These are phyloP conservation scores for Tursiops truncatus DNA, from an alignment of 2,113 vertebrate genomes.

Conservation along the genomic window DNA sequence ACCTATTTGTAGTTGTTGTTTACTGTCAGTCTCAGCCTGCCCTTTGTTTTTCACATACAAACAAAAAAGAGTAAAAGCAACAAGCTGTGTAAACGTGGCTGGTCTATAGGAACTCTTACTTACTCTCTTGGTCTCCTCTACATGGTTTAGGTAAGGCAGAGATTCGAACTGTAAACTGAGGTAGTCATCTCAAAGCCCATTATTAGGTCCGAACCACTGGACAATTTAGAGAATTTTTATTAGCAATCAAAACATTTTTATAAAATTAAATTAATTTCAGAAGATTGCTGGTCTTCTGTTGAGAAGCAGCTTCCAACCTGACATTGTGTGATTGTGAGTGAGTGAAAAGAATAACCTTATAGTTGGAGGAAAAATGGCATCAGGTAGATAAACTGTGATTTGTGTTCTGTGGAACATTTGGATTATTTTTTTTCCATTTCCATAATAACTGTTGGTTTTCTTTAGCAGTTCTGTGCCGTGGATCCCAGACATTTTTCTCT, in stretches of 20 bases:
- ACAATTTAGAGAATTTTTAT: conserved; percentile 26
- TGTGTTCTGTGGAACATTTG: neutral
- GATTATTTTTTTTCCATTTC: neutral
- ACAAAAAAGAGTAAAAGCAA: neutral
- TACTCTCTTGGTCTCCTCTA: neutral
- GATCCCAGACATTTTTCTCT: neutral
- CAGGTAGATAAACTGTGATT: neutral
- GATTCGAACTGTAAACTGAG: neutral
- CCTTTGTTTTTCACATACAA: neutral
- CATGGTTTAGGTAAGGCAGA: neutral
- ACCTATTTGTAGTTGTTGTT: neutral
- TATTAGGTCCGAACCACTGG: neutral
- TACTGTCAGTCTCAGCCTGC: neutral
- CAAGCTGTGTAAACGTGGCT: neutral
- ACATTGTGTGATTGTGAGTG: neutral
- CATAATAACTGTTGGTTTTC: neutral
- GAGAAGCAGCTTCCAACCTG: neutral
- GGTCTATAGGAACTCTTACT: neutral
- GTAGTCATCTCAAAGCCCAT: neutral
- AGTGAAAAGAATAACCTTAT: neutral
- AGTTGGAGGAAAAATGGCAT: neutral
- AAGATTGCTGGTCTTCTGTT: neutral
- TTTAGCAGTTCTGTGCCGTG: neutral
- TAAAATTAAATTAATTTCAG: conserved; percentile 54
- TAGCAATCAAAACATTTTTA: conserved; percentile 36